Evolutionary conservation across 2,888 invertebrate genomes (phyloP), one percentile per base, ranked within the genome.

Genomic region (Poecilobothrus nobilitatus): DNA sequence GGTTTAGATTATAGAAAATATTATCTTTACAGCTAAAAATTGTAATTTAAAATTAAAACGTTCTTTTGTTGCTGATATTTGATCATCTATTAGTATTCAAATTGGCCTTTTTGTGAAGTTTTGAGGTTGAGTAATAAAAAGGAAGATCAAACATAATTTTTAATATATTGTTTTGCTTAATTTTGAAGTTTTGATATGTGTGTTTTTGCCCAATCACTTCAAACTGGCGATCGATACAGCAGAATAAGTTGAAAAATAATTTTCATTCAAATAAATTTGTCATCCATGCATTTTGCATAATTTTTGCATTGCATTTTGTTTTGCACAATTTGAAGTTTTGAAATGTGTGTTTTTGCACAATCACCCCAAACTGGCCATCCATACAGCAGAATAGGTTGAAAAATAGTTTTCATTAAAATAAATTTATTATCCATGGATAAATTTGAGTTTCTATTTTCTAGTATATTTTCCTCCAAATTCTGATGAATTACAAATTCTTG

Each of bases 111-210:
- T n/a, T n/a, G n/a, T n/a, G n/a, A n/a, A n/a, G n/a, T n/a, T n/a
- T n/a, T n/a, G n/a, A n/a, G 21, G 63, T 63, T 10, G 63, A 63
- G 63, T 63, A 67, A 33, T 66, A 63, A 63, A 34, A 66, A n/a
- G 68, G 70, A 9, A 70, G 66, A 22, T 68, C 67, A 8, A 65
- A 67, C 2, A 70, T 67, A 64, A 70, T 64, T 66, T 70, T 68
- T 22, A 68, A 20, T 20, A 67, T 27, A 37, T 70, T 70, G 33
- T 68, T 68, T 65, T 70, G 65, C 20, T 66, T 62, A 27, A 67
- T 62, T 66, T 70, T n/a, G 67, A 10, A 70, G 37, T 64, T 67
- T 67, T 18, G 20, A 18, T 6, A 67, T 33, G 53, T 70, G 63
- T 5, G 63, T 66, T 33, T 44, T 44, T n/a, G 70, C 68, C 15